Percentiles rank a stretch among this genome's conserved stretches.
Conservation (phyloP, 1,140 invertebrate species). For the Samia ricini region DNA sequence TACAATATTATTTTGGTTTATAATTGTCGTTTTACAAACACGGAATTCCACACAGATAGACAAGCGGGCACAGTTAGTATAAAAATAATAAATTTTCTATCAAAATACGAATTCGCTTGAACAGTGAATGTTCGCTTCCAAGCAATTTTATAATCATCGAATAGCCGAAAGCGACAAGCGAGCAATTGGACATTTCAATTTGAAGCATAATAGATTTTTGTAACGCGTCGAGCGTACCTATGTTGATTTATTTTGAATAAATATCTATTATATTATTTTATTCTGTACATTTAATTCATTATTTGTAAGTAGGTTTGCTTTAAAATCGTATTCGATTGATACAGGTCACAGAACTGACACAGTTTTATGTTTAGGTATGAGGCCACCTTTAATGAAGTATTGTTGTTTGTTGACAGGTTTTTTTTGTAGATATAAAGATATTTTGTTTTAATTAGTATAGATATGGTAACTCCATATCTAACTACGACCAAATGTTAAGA, state of each 20-base stretch:
- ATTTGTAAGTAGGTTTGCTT: not conserved
- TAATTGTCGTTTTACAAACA: no score
- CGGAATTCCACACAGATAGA: no score
- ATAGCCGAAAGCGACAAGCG: slow-evolving; percentile 22
- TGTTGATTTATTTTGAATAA: not conserved
- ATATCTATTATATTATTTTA: not conserved
- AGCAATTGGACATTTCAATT: slow-evolving; percentile 21
- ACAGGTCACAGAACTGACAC: not conserved
- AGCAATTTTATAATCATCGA: not conserved
- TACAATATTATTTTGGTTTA: no score
- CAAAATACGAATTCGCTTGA: not conserved
- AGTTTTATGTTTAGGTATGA: not conserved
- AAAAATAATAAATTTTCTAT: not conserved
- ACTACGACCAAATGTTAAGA: no score
- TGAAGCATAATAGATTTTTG: not conserved
- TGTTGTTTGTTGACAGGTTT: not conserved
- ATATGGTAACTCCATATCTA: no score
- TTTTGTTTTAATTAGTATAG: no score
- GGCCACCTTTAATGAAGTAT: not conserved
- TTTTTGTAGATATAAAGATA: no score
- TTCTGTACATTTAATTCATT: not conserved
- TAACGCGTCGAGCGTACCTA: not conserved
- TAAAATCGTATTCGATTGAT: not conserved
- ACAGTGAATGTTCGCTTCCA: slow-evolving; percentile 5
- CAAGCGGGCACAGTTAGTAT: no score